Percentiles rank a stretch among this genome's conserved stretches.
Conservation (phyloP, 30 jellyfish, hydroid and myxozoan species). For the Hydractinia symbiolongicarpus region DNA sequence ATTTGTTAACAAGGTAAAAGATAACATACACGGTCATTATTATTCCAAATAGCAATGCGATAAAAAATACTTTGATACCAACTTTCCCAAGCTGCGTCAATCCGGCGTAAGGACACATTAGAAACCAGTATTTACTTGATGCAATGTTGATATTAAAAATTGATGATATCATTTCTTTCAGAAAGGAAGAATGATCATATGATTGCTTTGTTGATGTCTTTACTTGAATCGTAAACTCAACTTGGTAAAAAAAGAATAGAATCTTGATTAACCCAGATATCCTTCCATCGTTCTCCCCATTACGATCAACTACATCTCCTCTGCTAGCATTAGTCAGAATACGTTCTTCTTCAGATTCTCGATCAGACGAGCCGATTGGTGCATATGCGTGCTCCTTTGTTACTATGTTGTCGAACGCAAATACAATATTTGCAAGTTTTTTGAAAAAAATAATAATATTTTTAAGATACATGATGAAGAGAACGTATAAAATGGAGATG, state of each 20-base stretch:
- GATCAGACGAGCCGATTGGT: too few species aligned
- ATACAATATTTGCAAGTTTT: neutral
- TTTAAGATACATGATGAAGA: neutral
- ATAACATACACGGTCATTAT: neutral
- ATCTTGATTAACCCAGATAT: conserved; percentile 34
- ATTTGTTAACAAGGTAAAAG: neutral
- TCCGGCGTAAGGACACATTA: conserved; percentile 14
- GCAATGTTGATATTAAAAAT: conserved; percentile 6
- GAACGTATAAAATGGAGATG: neutral
- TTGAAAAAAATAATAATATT: neutral
- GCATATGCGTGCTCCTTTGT: too few species aligned
- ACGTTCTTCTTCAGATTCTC: too few species aligned
- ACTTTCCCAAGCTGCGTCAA: conserved; percentile 8
- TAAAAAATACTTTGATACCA: neutral
- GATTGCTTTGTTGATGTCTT: conserved; percentile 8
- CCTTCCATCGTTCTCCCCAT: neutral
- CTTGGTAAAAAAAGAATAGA: conserved; percentile 34
- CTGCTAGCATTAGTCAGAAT: too few species aligned
- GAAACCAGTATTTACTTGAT: neutral
- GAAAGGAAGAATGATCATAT: neutral
- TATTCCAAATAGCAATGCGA: neutral
- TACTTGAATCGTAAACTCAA: conserved; percentile 1
- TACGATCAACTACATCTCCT: too few species aligned
- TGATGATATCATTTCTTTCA: neutral
- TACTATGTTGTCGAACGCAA: too few species aligned